These are phyloP conservation scores for Siderastrea radians DNA, from an alignment of 92 coral and sea anemone species.

Conservation along the genomic window DNA sequence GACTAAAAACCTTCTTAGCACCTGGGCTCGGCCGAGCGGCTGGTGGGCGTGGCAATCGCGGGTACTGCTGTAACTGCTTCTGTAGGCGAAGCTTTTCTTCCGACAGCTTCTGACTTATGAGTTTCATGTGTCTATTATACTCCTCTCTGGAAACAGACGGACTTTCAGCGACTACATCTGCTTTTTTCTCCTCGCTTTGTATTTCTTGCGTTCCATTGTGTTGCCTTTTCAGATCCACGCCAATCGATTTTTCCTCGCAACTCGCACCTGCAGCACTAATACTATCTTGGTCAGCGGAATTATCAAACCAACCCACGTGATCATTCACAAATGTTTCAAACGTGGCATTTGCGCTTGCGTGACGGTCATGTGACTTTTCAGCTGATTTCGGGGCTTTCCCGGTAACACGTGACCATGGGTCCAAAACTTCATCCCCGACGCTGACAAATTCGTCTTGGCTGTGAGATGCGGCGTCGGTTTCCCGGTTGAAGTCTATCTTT, in stretches of 20 bases:
- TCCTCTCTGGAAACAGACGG: constrained; percentile 81
- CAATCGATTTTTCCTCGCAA: constrained; percentile 59
- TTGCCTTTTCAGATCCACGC: constrained; percentile 63
- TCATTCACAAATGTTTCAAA: constrained; percentile 79
- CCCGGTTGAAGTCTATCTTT: constrained; percentile 74
- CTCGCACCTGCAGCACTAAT: constrained; percentile 47
- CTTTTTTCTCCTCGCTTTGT: constrained; percentile 29
- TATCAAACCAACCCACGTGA: constrained; percentile 54
- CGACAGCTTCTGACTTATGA: constrained; percentile 84
- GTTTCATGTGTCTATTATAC: constrained; percentile 91
- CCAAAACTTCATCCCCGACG: constrained; percentile 23
- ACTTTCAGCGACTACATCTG: constrained; percentile 31
- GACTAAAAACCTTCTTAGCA: constrained; percentile 76
- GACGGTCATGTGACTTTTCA: constrained; percentile 62
- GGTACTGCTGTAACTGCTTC: constrained; percentile 62
- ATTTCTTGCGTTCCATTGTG: constrained; percentile 13
- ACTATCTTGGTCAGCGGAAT: constrained; percentile 69
- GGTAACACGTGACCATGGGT: constrained; percentile 4
- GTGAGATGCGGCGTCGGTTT: constrained; percentile 17
- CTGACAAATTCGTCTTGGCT: constrained; percentile 55
- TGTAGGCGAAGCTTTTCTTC: constrained; percentile 78
- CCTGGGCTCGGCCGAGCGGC: constrained; percentile 81
- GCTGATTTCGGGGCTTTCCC: background rate
- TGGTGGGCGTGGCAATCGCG: constrained; percentile 88
- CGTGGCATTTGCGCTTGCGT: constrained; percentile 88